phyloP scores from a whole-genome alignment of 1,140 invertebrate species.

The Eupristina koningsbergeri region DNA sequence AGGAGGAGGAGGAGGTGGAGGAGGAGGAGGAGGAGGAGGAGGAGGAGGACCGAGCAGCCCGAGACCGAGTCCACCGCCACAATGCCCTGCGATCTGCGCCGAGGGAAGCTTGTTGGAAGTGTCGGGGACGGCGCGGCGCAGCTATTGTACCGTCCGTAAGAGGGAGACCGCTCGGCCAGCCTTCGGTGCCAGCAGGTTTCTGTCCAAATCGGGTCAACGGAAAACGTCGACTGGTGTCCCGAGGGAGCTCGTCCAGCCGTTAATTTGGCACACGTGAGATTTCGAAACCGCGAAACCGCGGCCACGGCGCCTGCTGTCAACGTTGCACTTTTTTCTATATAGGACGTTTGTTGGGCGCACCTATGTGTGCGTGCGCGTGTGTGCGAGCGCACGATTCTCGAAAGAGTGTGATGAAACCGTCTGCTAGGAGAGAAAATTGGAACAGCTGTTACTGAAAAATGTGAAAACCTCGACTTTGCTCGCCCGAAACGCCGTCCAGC shows the following conservation, averaged over 20 bases:
- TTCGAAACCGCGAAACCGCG: constrained; percentile 21
- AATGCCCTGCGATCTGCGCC: not conserved
- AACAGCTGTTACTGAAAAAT: constrained; percentile 53
- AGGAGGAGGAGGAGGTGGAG: constrained; percentile 20
- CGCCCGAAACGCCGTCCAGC: constrained; percentile 10
- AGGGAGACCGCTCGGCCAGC: constrained; percentile 17
- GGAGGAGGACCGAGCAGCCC: no score
- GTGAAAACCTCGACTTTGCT: constrained; percentile 26
- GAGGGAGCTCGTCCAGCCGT: constrained; percentile 16
- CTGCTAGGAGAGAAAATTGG: constrained; percentile 50
- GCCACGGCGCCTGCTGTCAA: not conserved
- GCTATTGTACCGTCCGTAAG: constrained; percentile 14
- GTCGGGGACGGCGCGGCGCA: not conserved
- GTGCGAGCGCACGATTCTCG: constrained; percentile 39
- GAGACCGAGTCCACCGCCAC: no score
- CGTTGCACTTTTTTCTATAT: constrained; percentile 2
- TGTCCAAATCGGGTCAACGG: constrained; percentile 46
- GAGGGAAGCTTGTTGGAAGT: not conserved
- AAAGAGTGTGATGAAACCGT: constrained; percentile 52
- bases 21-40: constrained; percentile 43
- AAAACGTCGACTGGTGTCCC: constrained; percentile 21
- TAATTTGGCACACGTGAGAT: not conserved
- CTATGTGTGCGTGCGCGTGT: constrained; percentile 14
- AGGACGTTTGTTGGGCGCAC: not conserved
- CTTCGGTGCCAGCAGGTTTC: constrained; percentile 37